Evolutionary conservation across 2,113 vertebrate genomes (phyloP).

Genomic region (Oostethus manadensis): DNA sequence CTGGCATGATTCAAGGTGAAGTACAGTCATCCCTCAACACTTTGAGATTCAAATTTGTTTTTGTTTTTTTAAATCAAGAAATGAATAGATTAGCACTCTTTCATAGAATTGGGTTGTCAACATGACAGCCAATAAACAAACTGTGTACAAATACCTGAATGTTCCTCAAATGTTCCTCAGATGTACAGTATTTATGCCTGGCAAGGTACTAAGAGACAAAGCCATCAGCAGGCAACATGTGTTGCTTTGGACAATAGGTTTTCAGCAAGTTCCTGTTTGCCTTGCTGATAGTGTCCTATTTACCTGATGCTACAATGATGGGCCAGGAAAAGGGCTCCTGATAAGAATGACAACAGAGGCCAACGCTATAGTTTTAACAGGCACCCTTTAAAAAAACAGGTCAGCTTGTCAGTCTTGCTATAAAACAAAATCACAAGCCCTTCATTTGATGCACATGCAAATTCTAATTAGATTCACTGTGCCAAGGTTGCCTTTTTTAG

Average conservation of each 20-base stretch:
- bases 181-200: conserved; percentile 14
- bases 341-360: conserved; percentile 60
- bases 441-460: too few species aligned
- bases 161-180: conserved; percentile 11
- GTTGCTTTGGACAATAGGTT: conserved; percentile 54
- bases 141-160: conserved; percentile 27
- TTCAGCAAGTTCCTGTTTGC: conserved; percentile 62
- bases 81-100: too few species aligned
- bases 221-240: conserved; percentile 51
- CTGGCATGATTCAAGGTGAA: conserved; percentile 8
- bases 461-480: too few species aligned
- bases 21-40: background rate
- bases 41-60: too few species aligned
- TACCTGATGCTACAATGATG: conserved; percentile 42
- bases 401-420: background rate
- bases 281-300: conserved; percentile 56
- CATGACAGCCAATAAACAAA: conserved; percentile 29
- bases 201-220: conserved; percentile 33
- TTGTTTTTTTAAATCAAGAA: too few species aligned
- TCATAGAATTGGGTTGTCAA: conserved; percentile 4
- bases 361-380: conserved; percentile 20
- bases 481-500: too few species aligned
- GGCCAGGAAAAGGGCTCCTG: conserved; percentile 42
- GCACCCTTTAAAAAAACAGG: background rate
- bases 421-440: background rate